A percentile compares a stretch with the other conserved stretches of the same genome.
These are phyloP conservation scores for Tachyglossus aculeatus DNA, from an alignment of 2,797 vertebrate genomes.

Conservation along the genomic window DNA sequence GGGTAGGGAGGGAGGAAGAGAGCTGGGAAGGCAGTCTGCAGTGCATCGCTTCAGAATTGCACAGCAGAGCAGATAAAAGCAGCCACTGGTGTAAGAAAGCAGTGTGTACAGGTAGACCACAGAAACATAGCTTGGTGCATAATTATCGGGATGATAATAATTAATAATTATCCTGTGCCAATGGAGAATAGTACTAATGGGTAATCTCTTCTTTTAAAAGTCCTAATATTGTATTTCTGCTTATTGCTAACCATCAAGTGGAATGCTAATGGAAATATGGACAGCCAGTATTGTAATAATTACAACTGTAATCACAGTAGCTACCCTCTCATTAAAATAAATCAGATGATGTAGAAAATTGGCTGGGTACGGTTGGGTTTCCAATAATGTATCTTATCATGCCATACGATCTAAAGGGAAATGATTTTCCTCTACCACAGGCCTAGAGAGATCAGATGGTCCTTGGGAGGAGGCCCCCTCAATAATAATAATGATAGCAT, in stretches of 20 bases:
- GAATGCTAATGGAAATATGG: conserved; percentile 70
- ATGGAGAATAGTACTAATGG: conserved; percentile 69
- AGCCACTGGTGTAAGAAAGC: too few species aligned
- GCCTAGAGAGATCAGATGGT: conserved; percentile 46
- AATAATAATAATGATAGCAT: too few species aligned
- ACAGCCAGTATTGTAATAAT: conserved; percentile 70
- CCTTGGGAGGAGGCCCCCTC: conserved; percentile 54
- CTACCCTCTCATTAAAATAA: conserved; percentile 72
- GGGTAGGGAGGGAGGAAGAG: conserved; percentile 59
- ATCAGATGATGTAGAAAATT: conserved; percentile 63
- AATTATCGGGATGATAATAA: conserved; percentile 68
- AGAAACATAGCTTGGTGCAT: conserved; percentile 58
- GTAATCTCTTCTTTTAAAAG: conserved; percentile 72
- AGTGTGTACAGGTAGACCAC: conserved; percentile 60
- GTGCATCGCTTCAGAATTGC: conserved; percentile 24
- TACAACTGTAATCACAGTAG: conserved; percentile 63
- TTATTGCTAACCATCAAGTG: conserved; percentile 68
- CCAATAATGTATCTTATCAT: conserved; percentile 63
- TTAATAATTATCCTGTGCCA: conserved; percentile 74
- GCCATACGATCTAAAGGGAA: too few species aligned
- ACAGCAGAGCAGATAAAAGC: conserved; percentile 41
- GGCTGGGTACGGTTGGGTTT: conserved; percentile 58
- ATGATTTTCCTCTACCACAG: conserved; percentile 57
- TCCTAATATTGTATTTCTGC: conserved; percentile 77
- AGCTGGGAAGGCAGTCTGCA: too few species aligned